Percentiles rank a stretch among this genome's conserved stretches.
Evolutionary conservation across 2,888 invertebrate genomes (phyloP).

Genomic region (Stenolophus ochropezus): DNA sequence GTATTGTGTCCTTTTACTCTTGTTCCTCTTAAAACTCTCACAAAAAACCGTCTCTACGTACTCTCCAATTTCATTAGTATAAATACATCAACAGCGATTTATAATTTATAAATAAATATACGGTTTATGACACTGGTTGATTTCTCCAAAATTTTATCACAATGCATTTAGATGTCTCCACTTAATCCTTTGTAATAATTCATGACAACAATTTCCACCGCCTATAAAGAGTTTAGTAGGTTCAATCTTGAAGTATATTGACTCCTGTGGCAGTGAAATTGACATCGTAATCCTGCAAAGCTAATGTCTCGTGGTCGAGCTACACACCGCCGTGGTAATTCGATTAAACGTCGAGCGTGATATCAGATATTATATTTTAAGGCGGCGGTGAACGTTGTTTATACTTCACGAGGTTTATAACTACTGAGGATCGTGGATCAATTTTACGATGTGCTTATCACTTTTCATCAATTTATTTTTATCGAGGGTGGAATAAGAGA

Average conservation of each 20-base stretch:
- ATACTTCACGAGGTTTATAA: conserved; percentile 8
- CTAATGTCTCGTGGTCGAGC: conserved; percentile 12
- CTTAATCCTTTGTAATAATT: background rate
- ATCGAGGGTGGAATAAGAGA: background rate
- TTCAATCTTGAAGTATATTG: background rate
- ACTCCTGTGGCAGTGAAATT: conserved; percentile 4
- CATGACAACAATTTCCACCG: background rate
- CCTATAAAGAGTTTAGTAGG: conserved; percentile 19
- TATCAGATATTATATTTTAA: conserved; percentile 22
- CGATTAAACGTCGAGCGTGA: conserved; percentile 28
- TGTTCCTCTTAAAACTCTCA: too few species aligned
- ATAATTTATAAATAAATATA: too few species aligned
- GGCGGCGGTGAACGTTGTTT: background rate
- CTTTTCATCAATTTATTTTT: conserved; percentile 16
- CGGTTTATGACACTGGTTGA: too few species aligned
- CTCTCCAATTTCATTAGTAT: too few species aligned
- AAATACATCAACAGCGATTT: too few species aligned
- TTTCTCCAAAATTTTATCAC: too few species aligned
- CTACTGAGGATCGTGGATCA: conserved; percentile 11
- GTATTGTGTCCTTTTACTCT: too few species aligned
- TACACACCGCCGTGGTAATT: too few species aligned
- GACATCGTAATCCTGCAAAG: conserved; percentile 20
- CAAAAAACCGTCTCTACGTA: too few species aligned
- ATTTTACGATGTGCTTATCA: conserved; percentile 3
- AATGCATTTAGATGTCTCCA: too few species aligned